Conservation (phyloP, 2,888 invertebrate species). For the Drosophila ezoana region DNA sequence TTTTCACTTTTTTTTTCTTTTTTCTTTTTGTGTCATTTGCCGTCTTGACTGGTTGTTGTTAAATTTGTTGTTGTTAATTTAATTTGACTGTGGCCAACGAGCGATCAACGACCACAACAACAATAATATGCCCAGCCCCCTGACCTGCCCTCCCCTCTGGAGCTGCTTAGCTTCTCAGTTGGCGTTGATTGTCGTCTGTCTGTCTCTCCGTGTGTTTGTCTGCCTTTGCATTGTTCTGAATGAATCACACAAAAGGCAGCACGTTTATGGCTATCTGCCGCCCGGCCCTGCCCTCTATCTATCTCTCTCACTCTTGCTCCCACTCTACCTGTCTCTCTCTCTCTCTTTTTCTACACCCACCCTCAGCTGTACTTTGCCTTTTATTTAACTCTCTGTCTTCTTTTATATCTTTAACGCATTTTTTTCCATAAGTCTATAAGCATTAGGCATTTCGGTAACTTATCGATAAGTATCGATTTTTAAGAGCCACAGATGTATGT, state of each 20-base stretch:
- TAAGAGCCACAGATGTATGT: too few species aligned
- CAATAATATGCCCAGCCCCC: constrained; percentile 19
- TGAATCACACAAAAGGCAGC: constrained; percentile 63
- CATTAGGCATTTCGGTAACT: too few species aligned
- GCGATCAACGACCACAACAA: constrained; percentile 72
- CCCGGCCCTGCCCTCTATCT: not conserved
- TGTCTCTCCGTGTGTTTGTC: constrained; percentile 6
- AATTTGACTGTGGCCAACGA: constrained; percentile 67
- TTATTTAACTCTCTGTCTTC: not conserved
- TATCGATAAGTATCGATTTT: too few species aligned
- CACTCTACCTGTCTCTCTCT: not conserved
- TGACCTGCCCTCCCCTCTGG: not conserved
- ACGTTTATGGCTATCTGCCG: constrained; percentile 51
- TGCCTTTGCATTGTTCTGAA: constrained; percentile 56
- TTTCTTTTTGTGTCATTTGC: constrained; percentile 39
- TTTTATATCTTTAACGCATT: not conserved
- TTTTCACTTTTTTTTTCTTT: constrained; percentile 62
- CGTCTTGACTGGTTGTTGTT: constrained; percentile 34
- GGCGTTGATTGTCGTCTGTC: constrained; percentile 24
- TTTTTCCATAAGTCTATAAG: too few species aligned
- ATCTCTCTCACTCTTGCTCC: not conserved
- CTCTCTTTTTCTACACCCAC: not conserved
- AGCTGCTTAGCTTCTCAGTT: constrained; percentile 48
- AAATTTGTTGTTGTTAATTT: constrained; percentile 62
- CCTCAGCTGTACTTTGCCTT: too few species aligned